Percentiles rank a stretch among this genome's conserved stretches.
Conservation (phyloP, 2,113 vertebrate species). For the Limanda limanda region DNA sequence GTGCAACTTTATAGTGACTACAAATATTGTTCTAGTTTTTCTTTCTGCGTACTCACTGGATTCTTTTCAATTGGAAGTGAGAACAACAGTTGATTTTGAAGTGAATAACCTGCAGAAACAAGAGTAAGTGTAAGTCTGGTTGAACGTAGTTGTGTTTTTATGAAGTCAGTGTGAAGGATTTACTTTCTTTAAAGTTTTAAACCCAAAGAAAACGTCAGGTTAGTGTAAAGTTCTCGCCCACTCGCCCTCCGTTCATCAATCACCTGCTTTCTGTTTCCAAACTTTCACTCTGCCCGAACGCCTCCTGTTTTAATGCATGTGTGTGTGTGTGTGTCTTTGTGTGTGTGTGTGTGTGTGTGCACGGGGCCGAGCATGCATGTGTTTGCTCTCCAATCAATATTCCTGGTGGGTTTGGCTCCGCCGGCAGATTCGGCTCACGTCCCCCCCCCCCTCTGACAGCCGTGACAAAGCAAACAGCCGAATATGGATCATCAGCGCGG, state of each 20-base stretch:
- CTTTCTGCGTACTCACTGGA: neutral
- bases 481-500: slow-evolving; percentile 45
- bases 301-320: neutral
- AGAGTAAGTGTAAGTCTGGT: neutral
- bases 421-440: slow-evolving; percentile 30
- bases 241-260: no score
- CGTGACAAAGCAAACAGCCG: slow-evolving; percentile 54
- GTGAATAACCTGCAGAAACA: neutral
- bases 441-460: slow-evolving; percentile 30
- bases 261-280: neutral
- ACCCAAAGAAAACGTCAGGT: no score
- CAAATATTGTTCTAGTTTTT: neutral
- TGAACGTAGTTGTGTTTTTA: neutral
- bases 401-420: slow-evolving; percentile 14
- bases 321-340: neutral
- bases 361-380: neutral
- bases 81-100: neutral
- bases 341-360: neutral
- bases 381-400: slow-evolving; percentile 42
- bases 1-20: no score
- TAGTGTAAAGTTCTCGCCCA: no score
- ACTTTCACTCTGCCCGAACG: neutral
- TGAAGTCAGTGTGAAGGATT: neutral
- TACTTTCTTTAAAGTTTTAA: neutral
- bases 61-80: neutral